Evolutionary conservation across 2,113 vertebrate genomes (phyloP), one percentile per base, ranked within the genome.

Genomic region (Clinocottus analis): DNA sequence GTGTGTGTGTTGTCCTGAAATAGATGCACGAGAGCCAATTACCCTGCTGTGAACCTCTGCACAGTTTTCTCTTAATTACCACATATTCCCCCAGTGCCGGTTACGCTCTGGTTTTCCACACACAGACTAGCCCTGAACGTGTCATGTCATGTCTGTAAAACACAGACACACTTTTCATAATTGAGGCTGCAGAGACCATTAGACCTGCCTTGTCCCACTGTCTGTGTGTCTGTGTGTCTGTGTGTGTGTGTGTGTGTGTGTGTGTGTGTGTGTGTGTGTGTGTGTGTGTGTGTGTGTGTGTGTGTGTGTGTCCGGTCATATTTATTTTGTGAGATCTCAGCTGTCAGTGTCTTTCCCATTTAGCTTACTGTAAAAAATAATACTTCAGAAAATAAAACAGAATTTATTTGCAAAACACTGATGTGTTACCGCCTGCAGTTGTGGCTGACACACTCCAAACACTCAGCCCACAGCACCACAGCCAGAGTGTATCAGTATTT

Each of bases 21-120:
- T 85, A 83, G 83, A 86, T 87, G 70, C 79, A 82, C 53, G 75
- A 43, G 69, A 89, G 79, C 77, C 85, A 89, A 83, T 85, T 79
- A 87, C 60, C 74, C 71, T 37, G 43, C 83, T 80, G 85, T 85
- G 85, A 82, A 87, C 82, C 84, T 82, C 77, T 81, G 87, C 83
- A 73, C 78, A 69, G 64, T 83, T 87, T 84, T 87, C 82, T 87
- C 72, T 88, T 92, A 88, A 92, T 93, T 90, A 89, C 80, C 77
- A 90, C 71, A 68, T 90, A 84, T 75, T 86, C 86, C 87, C 87
- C 41, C 58, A 35, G 89, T 85, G 83, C 82, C 77, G 79, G 79
- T 87, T 83, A 78, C 77, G 80, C 82, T 66, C 56, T 82, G 60
- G 27, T 33, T 80, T 59, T 66, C 51, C 13, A 29, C 0, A 63